Evolutionary conservation across 2,888 invertebrate species (phyloP), one percentile per base, ranked within the genome.

Genomic region (Lasioglossum morio): DNA sequence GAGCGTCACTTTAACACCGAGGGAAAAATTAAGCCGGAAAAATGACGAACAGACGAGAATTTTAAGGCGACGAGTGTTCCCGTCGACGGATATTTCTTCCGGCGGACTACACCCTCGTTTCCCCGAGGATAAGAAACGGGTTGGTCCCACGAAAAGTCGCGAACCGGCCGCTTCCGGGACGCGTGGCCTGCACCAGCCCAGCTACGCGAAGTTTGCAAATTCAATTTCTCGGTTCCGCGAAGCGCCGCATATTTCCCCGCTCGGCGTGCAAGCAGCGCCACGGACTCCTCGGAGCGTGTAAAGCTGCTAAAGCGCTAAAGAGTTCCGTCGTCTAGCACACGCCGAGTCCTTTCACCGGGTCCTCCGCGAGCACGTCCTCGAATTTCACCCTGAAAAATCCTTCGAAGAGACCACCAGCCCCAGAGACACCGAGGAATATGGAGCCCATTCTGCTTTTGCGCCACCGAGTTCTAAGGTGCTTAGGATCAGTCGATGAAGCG

Each of bases 221-320:
- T 90, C 91, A 90, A 90, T 90, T 90, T 90, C 90, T 89, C 91
- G 88, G 88, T 89, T 90, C 88, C 90, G 78, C 87, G 90, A 88
- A 84, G 84, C 88, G 81, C 79, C 86, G 88, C 91, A 90, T 90
- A 90, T 90, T 90, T 88, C 88, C 85, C 72, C 88, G 88, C 63
- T 30, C 63, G 63, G 30, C 63, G 7, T 30, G 30, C 30, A 2
- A 2, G 30, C 63, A 63, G 63, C 86, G 80, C 72, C 82, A 78
- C 81, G 76, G 80, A 87, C 73, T 85, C 86, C 89, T 78, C 90
- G 86, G 78, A 88, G 88, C 88, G 89, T 89, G 87, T 89, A 91
- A 90, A 91, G 86, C 87, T 81, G 88, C 78, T 83, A 87, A 85
- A 85, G 84, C 91, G 88, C 88, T 88, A 91, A 90, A 87, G 91